phyloP scores from a whole-genome alignment of 2,888 invertebrate genomes.

The Cosmia pyralina region DNA sequence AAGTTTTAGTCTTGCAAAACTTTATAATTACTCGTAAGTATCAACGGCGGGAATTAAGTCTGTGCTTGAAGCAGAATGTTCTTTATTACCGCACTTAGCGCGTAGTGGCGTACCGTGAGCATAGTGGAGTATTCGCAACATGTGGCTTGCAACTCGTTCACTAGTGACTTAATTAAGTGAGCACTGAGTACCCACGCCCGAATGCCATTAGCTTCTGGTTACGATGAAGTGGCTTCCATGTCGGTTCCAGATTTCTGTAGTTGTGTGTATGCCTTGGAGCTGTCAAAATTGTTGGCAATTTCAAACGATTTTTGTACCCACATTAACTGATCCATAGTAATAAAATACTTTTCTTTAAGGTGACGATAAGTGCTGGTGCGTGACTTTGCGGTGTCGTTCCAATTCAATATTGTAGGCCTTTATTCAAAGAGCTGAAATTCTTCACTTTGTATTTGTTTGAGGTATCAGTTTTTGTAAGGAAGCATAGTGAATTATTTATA shows the following conservation, averaged over 20 bases:
- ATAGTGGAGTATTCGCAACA: slow-evolving; percentile 51
- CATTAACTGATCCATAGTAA: not conserved
- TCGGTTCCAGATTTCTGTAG: slow-evolving; percentile 46
- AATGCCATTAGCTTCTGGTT: slow-evolving; percentile 68
- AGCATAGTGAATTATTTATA: too few relatives aligned
- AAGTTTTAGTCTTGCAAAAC: slow-evolving; percentile 44
- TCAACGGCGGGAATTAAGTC: slow-evolving; percentile 56
- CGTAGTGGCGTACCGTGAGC: slow-evolving; percentile 59
- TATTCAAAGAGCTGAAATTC: too few relatives aligned
- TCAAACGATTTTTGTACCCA: not conserved
- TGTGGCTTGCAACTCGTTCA: slow-evolving; percentile 63
- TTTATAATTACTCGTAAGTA: slow-evolving; percentile 56
- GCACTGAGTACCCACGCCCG: slow-evolving; percentile 53
- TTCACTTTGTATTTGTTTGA: too few relatives aligned
- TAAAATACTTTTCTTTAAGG: not conserved
- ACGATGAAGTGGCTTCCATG: slow-evolving; percentile 58
- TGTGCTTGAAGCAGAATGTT: slow-evolving; percentile 60
- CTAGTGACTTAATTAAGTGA: slow-evolving; percentile 72
- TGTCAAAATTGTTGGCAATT: not conserved
- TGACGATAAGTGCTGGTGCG: too few relatives aligned
- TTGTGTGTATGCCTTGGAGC: not conserved
- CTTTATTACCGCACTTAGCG: slow-evolving; percentile 69
- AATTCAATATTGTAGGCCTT: too few relatives aligned
- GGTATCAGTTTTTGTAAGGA: too few relatives aligned
- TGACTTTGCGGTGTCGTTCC: too few relatives aligned